Evolutionary conservation across 2,113 vertebrate species (phyloP), one percentile per base, ranked within the genome.

Genomic region (Solea senegalensis): DNA sequence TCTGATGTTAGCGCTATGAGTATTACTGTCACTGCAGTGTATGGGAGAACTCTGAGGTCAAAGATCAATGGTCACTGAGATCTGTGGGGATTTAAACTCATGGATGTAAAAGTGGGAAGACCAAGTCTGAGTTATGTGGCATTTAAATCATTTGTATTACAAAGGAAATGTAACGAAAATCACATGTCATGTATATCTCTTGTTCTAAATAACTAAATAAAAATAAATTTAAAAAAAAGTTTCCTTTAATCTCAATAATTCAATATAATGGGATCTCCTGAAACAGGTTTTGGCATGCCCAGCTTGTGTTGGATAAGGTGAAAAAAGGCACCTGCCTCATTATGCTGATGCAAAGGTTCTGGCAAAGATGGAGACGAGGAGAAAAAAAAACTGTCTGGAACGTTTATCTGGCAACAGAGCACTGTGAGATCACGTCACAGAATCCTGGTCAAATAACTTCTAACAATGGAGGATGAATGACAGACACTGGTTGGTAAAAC

Each of bases 81-180:
- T 81, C 68, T 73, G 49, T 0, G 0, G 48, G 78, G 78, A 78
- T 78, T 69, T 81, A 26, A 51, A 78, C 44, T 54, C 48, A 60
- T 81, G n/a, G 14, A 69, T 70, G 14, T 64, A 50, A 50, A 45
- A 72, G 53, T 40, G 3, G 40, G 21, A n/a, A n/a, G n/a, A n/a
- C 28, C 28, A 34, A 34, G 28, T 34, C 2, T 5, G 28, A 34
- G 3, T 1, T 27, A 40, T 57, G 21, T 21, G 21, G 21, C 21
- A 21, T 21, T 21, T 21, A 21, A 1, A 1, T 21, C 21, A 21
- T 21, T 21, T 21, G 21, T 21, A 21, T 21, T 21, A 21, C 21
- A 21, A 21, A 21, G 21, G 21, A 21, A 21, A 21, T 21, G 21
- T 1, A 21, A 21, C 21, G 1, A 21, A 21, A 21, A 21, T 21